Conservation (phyloP, 2,888 invertebrate genomes). For the Galeruca laticollis region DNA sequence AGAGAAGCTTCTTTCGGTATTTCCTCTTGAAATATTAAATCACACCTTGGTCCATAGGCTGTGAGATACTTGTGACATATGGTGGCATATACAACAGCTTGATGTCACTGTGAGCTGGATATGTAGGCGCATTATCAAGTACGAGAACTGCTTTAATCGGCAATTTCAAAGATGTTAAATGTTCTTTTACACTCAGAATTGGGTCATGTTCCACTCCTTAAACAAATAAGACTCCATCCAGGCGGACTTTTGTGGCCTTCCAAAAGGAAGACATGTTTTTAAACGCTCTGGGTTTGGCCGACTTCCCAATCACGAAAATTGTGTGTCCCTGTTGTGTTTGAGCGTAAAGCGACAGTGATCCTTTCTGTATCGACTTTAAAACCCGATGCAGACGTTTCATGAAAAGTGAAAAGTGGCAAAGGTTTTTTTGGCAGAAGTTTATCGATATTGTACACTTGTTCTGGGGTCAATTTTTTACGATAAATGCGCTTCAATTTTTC, state of each 20-base stretch:
- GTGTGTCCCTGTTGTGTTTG: too few species aligned
- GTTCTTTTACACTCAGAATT: neutral
- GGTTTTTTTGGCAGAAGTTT: too few species aligned
- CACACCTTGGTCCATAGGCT: neutral
- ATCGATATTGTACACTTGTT: neutral
- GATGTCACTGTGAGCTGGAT: neutral
- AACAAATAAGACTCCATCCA: neutral
- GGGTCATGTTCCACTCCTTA: neutral
- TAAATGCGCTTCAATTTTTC: neutral
- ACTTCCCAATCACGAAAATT: too few species aligned
- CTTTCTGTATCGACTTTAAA: too few species aligned
- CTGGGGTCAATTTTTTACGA: too few species aligned
- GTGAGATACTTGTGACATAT: too few species aligned
- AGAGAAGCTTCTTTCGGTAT: neutral
- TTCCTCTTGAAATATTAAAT: conserved; percentile 49
- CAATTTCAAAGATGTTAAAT: too few species aligned
- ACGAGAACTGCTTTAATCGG: neutral
- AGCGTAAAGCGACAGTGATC: too few species aligned
- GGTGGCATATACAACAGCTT: neutral
- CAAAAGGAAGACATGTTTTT: neutral
- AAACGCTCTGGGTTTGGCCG: neutral
- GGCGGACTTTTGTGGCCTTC: too few species aligned
- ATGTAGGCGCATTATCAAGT: neutral
- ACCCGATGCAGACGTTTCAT: too few species aligned
- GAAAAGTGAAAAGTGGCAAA: too few species aligned